Percentiles rank a stretch among this genome's conserved stretches.
Conservation (phyloP, 2,113 vertebrate species). For the Cochlearius cochlearius region DNA sequence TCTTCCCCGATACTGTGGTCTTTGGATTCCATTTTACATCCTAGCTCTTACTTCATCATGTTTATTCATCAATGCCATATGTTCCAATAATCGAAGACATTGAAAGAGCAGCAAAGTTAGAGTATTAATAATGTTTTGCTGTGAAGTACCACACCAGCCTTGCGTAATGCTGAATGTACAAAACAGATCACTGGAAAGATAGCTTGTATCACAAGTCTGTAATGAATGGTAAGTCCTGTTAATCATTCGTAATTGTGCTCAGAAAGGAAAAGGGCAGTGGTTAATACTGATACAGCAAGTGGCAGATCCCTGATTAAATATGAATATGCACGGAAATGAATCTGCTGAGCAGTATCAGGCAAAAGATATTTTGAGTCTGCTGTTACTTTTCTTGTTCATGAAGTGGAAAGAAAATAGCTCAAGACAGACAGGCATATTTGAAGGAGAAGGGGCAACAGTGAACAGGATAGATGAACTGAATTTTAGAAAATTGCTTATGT, state of each 20-base stretch:
- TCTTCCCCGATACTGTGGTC: neutral
- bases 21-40: neutral
- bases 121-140: neutral
- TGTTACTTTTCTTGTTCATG: neutral
- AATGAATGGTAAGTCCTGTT: neutral
- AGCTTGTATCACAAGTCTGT: neutral
- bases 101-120: neutral
- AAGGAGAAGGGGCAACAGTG: neutral
- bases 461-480: neutral
- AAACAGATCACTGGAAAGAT: constrained; percentile 9
- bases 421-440: neutral
- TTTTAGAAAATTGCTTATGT: neutral
- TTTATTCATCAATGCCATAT: neutral
- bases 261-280: neutral
- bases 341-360: neutral
- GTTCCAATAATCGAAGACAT: neutral
- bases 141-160: neutral
- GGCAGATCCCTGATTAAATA: constrained; percentile 37
- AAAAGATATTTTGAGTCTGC: constrained; percentile 11
- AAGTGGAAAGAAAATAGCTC: neutral
- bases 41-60: neutral
- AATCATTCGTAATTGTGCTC: constrained; percentile 23
- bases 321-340: neutral
- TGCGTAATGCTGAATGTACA: neutral
- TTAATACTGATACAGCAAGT: neutral